Percentiles rank a stretch among this genome's conserved stretches.
phyloP scores from a whole-genome alignment of 2,888 invertebrate genomes.

The Leistus spinibarbis region DNA sequence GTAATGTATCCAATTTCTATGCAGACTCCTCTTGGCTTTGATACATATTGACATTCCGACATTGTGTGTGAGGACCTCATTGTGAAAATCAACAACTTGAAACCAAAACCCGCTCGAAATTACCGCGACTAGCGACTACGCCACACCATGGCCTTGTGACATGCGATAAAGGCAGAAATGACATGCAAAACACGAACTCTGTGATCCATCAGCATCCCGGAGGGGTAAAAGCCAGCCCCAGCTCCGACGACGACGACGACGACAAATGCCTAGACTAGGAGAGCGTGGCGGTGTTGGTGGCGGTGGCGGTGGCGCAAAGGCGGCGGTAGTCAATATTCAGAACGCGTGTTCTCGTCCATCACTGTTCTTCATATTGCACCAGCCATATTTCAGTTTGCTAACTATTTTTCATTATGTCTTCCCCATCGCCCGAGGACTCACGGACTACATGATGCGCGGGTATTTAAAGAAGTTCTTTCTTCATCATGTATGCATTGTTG shows the following conservation, averaged over 20 bases:
- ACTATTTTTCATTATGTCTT: conserved; percentile 46
- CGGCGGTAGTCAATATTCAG: conserved; percentile 27
- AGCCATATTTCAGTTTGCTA: conserved; percentile 44
- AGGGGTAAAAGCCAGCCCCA: not conserved
- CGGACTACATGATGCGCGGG: not conserved
- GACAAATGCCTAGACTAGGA: not conserved
- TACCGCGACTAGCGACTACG: conserved; percentile 15
- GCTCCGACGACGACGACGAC: not conserved
- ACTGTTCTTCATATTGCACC: conserved; percentile 40
- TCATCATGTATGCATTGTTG: conserved; percentile 52
- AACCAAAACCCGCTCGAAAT: conserved; percentile 27
- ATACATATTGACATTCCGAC: conserved; percentile 38
- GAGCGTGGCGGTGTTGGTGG: not conserved
- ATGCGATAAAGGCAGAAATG: not conserved
- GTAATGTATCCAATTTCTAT: conserved; percentile 38
- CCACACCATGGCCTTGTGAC: not conserved
- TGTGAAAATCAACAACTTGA: conserved; percentile 7
- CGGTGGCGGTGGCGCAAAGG: no score
- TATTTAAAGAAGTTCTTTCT: conserved; percentile 42
- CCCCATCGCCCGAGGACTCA: conserved; percentile 14
- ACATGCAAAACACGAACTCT: conserved; percentile 1
- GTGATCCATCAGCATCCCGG: not conserved
- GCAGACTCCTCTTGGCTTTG: conserved; percentile 23
- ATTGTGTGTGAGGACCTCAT: conserved; percentile 15
- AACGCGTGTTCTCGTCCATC: conserved; percentile 38